phyloP scores from a whole-genome alignment of 2,888 invertebrate genomes.

The Polyommatus iphigenia region DNA sequence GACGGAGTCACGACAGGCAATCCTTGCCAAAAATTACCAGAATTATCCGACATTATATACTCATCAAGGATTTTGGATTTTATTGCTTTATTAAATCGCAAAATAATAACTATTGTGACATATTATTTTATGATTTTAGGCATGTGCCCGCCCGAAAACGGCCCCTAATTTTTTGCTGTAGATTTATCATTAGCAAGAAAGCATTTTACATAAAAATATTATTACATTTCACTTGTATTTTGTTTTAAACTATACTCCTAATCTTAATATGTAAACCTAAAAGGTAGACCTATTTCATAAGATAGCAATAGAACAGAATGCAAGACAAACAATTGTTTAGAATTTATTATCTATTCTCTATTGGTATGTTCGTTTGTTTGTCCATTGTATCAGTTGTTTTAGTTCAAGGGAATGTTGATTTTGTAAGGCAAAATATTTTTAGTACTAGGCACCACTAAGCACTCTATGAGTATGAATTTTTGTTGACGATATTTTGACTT shows the following conservation, averaged over 20 bases:
- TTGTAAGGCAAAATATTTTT: constrained; percentile 26
- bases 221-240: background rate
- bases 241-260: too few species aligned
- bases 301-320: constrained; percentile 50
- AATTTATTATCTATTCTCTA: constrained; percentile 69
- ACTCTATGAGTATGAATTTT: background rate
- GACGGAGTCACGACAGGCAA: constrained; percentile 11
- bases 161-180: background rate
- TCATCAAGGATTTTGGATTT: background rate
- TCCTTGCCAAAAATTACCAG: constrained; percentile 2
- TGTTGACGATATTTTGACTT: constrained; percentile 26
- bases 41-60: background rate
- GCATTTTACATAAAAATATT: background rate
- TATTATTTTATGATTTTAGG: background rate
- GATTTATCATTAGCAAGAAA: background rate
- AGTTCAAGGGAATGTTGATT: constrained; percentile 48
- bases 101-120: background rate
- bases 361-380: constrained; percentile 67
- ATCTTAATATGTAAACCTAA: background rate
- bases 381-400: constrained; percentile 65
- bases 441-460: background rate
- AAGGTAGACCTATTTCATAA: background rate
- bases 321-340: constrained; percentile 67
- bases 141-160: too few species aligned
- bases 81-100: background rate